Evolutionary conservation across 2,797 vertebrate genomes (phyloP), one percentile per base, ranked within the genome.

Genomic region (Gallirallus australis): DNA sequence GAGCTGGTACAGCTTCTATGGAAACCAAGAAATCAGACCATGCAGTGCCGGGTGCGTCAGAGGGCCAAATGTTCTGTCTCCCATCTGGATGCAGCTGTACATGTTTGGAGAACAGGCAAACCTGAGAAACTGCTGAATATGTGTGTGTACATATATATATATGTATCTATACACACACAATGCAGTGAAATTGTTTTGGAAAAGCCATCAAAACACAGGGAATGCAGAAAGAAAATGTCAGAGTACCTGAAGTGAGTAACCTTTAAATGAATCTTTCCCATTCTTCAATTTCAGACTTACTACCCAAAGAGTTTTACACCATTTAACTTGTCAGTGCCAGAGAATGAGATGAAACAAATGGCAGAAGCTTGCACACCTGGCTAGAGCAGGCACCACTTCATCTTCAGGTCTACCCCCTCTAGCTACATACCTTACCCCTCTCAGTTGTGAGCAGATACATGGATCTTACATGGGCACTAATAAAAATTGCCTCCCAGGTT

Each of bases 71-170:
- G 23, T 39, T 68, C 66, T 28, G 25, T 6, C 9, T 80, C 53
- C 48, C 40, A 64, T 28, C n/a, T 69, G 57, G 39, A 47, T n/a
- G 47, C 57, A 87, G 72, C 61, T 78, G 84, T 11, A 35, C 9
- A 12, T 10, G 54, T 37, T 12, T 78, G 35, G 73, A 90, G 66
- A 45, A 25, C 28, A 33, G 2, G 2, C 24, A 19, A 1, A 57
- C 25, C 42, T 73, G 40, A 42, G 77, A 35, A 33, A 73, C 19
- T 4, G 23, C 66, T 48, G 19, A 4, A 7, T 21, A 4, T 7
- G 5, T 19, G 1, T 12, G 16, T 35, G 3, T 19, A 2, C 39
- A 3, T 13, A 3, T 12, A 7, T 5, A 3, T 18, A 6, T 4
- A 12, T 3, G 3, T 18, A 7, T 3, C 10, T 4, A 64, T 6